Evolutionary conservation across 1,140 invertebrate species (phyloP), one percentile per base, ranked within the genome.

Genomic region (Pararge aegeria): DNA sequence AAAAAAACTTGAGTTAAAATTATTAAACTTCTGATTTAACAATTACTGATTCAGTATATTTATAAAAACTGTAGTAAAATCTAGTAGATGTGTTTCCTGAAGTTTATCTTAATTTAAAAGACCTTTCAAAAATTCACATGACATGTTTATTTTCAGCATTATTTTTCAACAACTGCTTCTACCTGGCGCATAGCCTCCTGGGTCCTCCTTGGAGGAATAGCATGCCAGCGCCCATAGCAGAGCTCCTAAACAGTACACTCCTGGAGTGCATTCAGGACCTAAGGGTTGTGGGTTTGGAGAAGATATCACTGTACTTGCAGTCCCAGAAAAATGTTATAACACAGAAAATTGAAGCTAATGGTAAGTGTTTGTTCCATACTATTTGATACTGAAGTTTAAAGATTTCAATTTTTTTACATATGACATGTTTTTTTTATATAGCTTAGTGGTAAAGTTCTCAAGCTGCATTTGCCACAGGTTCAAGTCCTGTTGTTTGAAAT

Each of bases 161-260:
- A 57, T 91, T 89, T 59, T 91, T 90, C 78, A 91, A 91, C 64
- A 90, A 91, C 62, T 90, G 89, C 54, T 89, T 89, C 67, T 91
- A 91, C 67, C 62, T 91, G 13, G 85, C 90, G 1, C 87, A 90
- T 59, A 81, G 85, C 12, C 61, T 91, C 6, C 61, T 90, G 1
- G 89, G 89, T 1, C 84, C 85, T 34, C 87, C 89, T 4, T 91
- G 90, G 90, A 76, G 78, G 38, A 72, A 70, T 18, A 75, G 55
- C 1, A 63, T 90, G 38, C 79, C 83, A 0, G 30, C 54, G 0
- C 19, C 52, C 0, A 51, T 83, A 21, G 81, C 89, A 5, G 73
- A 84, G 40, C 61, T 70, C 3, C 66, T 91, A 0, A 80, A 73
- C 37, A 64, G 76, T 16, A 69, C 77, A 5, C 61, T 90, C 9